Evolutionary conservation across 2,113 vertebrate species (phyloP).

Genomic region (Rhinichthys klamathensis): DNA sequence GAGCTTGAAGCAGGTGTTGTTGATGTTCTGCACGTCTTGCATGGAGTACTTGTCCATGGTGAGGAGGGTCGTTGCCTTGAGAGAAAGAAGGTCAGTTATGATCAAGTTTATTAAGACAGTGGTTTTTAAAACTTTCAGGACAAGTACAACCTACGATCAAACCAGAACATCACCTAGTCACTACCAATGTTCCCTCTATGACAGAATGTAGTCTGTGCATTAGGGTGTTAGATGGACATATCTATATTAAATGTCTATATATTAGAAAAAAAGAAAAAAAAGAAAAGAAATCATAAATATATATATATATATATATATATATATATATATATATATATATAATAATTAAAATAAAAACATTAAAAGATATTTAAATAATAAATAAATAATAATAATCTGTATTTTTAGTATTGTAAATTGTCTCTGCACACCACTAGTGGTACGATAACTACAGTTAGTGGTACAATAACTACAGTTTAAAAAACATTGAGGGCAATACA

Average conservation of each 20-base stretch:
- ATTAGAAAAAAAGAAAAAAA: background rate
- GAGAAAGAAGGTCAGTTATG: background rate
- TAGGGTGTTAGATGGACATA: background rate
- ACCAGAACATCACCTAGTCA: background rate
- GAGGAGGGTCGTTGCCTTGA: conserved; percentile 94
- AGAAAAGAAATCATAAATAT: background rate
- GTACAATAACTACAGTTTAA: no score
- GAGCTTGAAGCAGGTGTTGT: conserved; percentile 97
- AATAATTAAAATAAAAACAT: background rate
- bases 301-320: no score
- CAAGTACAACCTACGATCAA: background rate
- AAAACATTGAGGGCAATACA: no score
- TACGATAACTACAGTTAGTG: no score
- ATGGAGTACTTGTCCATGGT: conserved; percentile 98
- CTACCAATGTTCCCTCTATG: background rate
- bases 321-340: background rate
- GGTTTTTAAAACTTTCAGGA: background rate
- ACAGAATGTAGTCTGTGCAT: background rate
- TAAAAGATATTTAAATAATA: no score
- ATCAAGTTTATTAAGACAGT: background rate
- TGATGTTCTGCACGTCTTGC: conserved; percentile 91
- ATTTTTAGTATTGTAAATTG: no score
- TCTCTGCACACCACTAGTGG: no score
- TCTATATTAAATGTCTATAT: background rate
- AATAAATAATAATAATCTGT: no score